Base-by-base conservation (phyloP, 2,797 vertebrate species). In the Muraenolepis orangiensis region DNA sequence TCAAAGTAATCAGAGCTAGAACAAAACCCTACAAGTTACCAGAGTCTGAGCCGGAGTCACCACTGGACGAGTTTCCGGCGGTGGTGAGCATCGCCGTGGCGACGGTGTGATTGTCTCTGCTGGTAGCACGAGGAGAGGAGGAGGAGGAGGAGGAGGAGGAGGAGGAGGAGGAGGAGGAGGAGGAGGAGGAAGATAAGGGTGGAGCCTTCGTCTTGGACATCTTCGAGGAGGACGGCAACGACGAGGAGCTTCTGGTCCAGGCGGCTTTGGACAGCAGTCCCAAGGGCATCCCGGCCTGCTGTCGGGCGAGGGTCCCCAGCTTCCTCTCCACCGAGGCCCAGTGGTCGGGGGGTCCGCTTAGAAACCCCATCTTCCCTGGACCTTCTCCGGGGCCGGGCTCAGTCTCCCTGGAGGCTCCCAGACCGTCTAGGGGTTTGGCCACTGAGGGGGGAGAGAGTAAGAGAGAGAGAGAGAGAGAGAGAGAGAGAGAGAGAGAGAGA, bases 101-200 rank as follows among this genome's bases (percentile, higher is more conserved):
- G 0, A 66, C 84, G n/a, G 94, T 90, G 38, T 92, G 93, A 74
- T 84, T 91, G 79, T 92, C 93, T 73, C 89, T 92, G 84, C 87
- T 93, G 80, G 86, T 87, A 38, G 90, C 84, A 72, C 20, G 20
- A 6, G 51, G 6, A 0, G 51, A 8, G 1, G 51, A n/a, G 51
- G 51, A 23, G 20, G 51, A 57, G 20, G 93, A 79, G 3, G 89
- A 85, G 76, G 82, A 77, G n/a, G 83, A 76, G 46, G 82, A 75
- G 12, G 80, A 76, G 26, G 78, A 57, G 20, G 77, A 46, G 26
- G 84, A 72, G 29, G 85, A 74, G n/a, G 80, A 76, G 26, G 78
- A 57, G 20, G 77, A 46, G 26, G 84, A 72, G 29, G 85, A 74
- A 4, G 78, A 72, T 64, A 72, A 74, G 61, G 84, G 74, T 69